Evolutionary conservation across 64 coral and sea anemone species (phyloP), one percentile per base, ranked within the genome.

Genomic region (Trachythela sp.): DNA sequence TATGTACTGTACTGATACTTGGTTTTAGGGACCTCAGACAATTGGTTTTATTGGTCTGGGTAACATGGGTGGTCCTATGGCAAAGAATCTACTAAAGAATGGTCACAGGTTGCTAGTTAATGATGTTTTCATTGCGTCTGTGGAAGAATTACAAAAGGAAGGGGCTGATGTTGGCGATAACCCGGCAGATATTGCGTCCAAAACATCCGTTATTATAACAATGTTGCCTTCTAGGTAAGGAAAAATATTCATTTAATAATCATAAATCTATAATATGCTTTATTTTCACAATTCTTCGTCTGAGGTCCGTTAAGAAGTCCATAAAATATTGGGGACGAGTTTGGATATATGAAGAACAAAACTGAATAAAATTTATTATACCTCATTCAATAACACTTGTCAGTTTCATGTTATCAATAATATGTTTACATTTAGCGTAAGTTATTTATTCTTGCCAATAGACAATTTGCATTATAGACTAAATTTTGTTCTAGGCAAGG

Each of bases 11-110:
- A n/a, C n/a, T n/a, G n/a, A n/a, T n/a, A n/a, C n/a, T n/a, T n/a
- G n/a, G n/a, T 80, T 37, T 80, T 80, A 80, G 20, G 75, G 15
- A 13, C 15, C 15, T 80, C 31, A 80, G 30, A 80, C 93, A 27
- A 92, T 99, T 88, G 96, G 96, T 72, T 99, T 99, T 84, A 70
- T 99, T 89, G 96, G 96, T 33, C 37, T 99, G 13, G 96, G 96
- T 32, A 99, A 99, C 75, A 99, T 99, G 96, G 96, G 96, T 60
- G 85, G 93, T 56, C 93, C 93, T 30, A 99, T 99, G 96, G 96
- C 91, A 10, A 94, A 99, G 37, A 99, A 95, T 75, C 27, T 99
- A 35, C 85, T 99, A 20, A 48, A 91, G 39, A 85, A 84, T 49
- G 93, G 96, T 17, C 88, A 94, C 32, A 37, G 90, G 24, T 32